phyloP scores from a whole-genome alignment of 1,140 invertebrate species.

The Drosophila leontia region DNA sequence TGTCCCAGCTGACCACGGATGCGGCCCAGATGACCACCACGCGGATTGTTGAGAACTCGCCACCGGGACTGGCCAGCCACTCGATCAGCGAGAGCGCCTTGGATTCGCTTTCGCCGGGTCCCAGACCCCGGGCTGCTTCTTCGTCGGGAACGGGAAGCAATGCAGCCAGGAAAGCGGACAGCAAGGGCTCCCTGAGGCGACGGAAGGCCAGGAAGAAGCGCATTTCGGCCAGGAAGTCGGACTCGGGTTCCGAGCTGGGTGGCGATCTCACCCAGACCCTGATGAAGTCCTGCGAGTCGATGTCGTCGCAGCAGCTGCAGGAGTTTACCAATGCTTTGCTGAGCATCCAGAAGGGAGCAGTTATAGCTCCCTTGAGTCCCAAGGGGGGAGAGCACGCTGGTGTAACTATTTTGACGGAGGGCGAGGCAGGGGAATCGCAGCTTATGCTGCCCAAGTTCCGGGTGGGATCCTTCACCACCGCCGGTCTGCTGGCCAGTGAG shows the following conservation, averaged over 20 bases:
- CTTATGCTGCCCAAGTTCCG: slow-evolving; percentile 87
- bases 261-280: slow-evolving; percentile 73
- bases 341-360: slow-evolving; percentile 64
- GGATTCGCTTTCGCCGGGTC: slow-evolving; percentile 87
- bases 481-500: slow-evolving; percentile 66
- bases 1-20: slow-evolving; percentile 88
- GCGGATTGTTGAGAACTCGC: slow-evolving; percentile 59
- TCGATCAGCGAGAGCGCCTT: slow-evolving; percentile 95
- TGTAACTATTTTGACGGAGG: slow-evolving; percentile 29
- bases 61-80: slow-evolving; percentile 86
- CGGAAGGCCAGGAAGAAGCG: slow-evolving; percentile 89
- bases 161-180: slow-evolving; percentile 84
- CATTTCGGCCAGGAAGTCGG: slow-evolving; percentile 85
- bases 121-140: slow-evolving; percentile 77
- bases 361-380: slow-evolving; percentile 22
- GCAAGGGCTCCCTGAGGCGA: slow-evolving; percentile 86
- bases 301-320: slow-evolving; percentile 85
- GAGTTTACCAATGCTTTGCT: slow-evolving; percentile 79
- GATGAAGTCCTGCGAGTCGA: slow-evolving; percentile 80
- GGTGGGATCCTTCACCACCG: slow-evolving; percentile 86
- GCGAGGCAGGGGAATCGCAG: slow-evolving; percentile 81
- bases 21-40: slow-evolving; percentile 67
- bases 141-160: slow-evolving; percentile 71
- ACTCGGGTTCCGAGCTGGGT: slow-evolving; percentile 87
- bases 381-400: slow-evolving; percentile 17